These are phyloP conservation scores for Cheilosia grossa DNA, from an alignment of 2,888 invertebrate species.

Conservation along the genomic window DNA sequence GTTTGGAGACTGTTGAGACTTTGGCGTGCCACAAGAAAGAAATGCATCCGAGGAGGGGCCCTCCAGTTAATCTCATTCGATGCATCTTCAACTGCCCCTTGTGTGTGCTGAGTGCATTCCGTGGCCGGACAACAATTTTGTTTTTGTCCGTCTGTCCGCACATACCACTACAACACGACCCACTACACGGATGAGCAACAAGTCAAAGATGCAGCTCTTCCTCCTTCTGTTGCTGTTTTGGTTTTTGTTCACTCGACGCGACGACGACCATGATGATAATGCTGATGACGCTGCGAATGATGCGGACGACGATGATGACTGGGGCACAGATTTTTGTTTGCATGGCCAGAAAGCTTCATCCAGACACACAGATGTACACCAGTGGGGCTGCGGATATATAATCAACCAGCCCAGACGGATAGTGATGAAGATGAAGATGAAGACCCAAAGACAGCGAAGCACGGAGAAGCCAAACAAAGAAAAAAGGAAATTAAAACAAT, in stretches of 20 bases:
- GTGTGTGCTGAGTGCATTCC: constrained; percentile 38
- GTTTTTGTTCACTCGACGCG: constrained; percentile 15
- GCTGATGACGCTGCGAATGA: constrained; percentile 44
- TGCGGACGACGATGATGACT: constrained; percentile 45
- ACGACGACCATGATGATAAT: constrained; percentile 36
- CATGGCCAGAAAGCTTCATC: constrained; percentile 3
- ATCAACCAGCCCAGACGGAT: constrained; percentile 60
- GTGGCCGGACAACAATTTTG: constrained; percentile 55
- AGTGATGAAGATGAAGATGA: constrained; percentile 20
- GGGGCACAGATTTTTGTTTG: constrained; percentile 45
- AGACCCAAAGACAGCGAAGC: background rate
- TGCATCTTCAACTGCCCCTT: constrained; percentile 65
- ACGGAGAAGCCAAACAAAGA: background rate
- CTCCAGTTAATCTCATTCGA: constrained; percentile 68
- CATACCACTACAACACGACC: constrained; percentile 34
- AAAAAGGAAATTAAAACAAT: constrained; percentile 44
- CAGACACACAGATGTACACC: constrained; percentile 49
- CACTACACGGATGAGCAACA: constrained; percentile 63
- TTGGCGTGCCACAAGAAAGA: constrained; percentile 13
- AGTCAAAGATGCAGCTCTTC: constrained; percentile 64
- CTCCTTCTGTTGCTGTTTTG: constrained; percentile 6
- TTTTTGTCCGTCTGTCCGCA: constrained; percentile 66
- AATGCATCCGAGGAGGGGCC: constrained; percentile 66
- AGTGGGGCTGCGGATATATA: constrained; percentile 31
- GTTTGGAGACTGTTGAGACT: background rate